Conservation (phyloP, 2,888 invertebrate species). For the Synergus gifuensis region DNA sequence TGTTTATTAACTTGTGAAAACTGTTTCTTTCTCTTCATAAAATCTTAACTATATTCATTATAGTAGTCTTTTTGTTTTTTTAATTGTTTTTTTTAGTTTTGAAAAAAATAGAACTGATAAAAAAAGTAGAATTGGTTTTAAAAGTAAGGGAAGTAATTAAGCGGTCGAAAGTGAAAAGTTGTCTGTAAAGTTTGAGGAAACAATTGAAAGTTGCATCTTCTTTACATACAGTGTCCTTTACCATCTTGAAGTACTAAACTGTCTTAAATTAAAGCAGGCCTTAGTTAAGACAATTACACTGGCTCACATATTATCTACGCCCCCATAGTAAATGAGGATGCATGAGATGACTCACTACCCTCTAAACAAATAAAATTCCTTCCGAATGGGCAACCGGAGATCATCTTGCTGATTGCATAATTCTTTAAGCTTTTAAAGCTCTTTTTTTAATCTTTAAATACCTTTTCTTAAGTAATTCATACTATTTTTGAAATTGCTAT, state of each 20-base stretch:
- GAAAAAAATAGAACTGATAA: neutral
- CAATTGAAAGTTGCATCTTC: constrained; percentile 8
- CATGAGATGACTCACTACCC: constrained; percentile 66
- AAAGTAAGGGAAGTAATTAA: neutral
- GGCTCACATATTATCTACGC: constrained; percentile 63
- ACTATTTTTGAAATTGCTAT: constrained; percentile 24
- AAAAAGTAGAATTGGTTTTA: neutral
- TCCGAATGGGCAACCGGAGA: constrained; percentile 49
- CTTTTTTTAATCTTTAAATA: constrained; percentile 45
- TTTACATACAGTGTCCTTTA: constrained; percentile 21
- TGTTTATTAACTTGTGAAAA: neutral
- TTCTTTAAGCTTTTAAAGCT: constrained; percentile 15
- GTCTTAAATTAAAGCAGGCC: constrained; percentile 70
- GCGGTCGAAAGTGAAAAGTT: neutral
- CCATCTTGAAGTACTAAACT: constrained; percentile 42
- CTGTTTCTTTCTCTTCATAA: neutral
- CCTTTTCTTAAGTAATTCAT: neutral
- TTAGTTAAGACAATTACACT: constrained; percentile 75
- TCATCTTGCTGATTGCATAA: constrained; percentile 42
- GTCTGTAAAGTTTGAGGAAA: neutral
- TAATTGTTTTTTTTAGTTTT: neutral
- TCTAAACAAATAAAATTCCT: constrained; percentile 67
- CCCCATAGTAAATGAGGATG: constrained; percentile 68
- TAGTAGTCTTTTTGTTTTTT: neutral
- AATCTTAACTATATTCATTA: neutral